Conservation (phyloP, 2,888 invertebrate species). For the Amorpha juglandis region DNA sequence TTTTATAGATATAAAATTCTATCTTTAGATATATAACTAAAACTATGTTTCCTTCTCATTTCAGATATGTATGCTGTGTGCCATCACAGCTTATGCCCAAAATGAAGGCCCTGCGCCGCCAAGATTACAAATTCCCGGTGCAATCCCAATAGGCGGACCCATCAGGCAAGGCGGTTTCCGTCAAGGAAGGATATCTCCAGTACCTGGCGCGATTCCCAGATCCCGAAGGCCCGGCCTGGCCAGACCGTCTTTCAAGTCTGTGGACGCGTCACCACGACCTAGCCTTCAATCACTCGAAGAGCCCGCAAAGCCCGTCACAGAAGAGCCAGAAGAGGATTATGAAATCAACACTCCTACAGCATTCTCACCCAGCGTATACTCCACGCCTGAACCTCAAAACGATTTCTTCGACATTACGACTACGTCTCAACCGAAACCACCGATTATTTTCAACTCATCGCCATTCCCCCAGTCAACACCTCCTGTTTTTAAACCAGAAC, state of each 20-base stretch:
- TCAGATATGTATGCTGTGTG: slow-evolving; percentile 81
- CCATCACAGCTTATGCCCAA: slow-evolving; percentile 81
- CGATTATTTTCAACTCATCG: slow-evolving; percentile 71
- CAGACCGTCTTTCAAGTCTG: slow-evolving; percentile 76
- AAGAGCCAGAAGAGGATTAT: slow-evolving; percentile 86
- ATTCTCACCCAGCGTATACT: slow-evolving; percentile 69
- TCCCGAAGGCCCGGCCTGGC: slow-evolving; percentile 72
- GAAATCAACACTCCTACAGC: slow-evolving; percentile 83
- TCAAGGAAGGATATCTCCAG: slow-evolving; percentile 67
- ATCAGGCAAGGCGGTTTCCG: slow-evolving; percentile 67
- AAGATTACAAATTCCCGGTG: slow-evolving; percentile 87
- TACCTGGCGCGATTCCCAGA: slow-evolving; percentile 59
- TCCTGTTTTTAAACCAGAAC: slow-evolving; percentile 64
- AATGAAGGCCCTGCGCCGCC: slow-evolving; percentile 85
- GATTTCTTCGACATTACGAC: slow-evolving; percentile 76
- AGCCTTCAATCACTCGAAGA: slow-evolving; percentile 79
- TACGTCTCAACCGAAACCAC: slow-evolving; percentile 76
- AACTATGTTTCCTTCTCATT: slow-evolving; percentile 41
- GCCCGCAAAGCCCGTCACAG: slow-evolving; percentile 87
- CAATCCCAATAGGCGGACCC: slow-evolving; percentile 73
- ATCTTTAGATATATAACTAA: neutral
- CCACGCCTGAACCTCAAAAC: slow-evolving; percentile 76
- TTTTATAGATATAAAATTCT: no score
- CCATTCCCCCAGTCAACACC: slow-evolving; percentile 75
- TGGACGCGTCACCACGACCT: slow-evolving; percentile 74